Evolutionary conservation across 2,888 invertebrate species (phyloP).

Genomic region (Hirtodrosophila duncani): DNA sequence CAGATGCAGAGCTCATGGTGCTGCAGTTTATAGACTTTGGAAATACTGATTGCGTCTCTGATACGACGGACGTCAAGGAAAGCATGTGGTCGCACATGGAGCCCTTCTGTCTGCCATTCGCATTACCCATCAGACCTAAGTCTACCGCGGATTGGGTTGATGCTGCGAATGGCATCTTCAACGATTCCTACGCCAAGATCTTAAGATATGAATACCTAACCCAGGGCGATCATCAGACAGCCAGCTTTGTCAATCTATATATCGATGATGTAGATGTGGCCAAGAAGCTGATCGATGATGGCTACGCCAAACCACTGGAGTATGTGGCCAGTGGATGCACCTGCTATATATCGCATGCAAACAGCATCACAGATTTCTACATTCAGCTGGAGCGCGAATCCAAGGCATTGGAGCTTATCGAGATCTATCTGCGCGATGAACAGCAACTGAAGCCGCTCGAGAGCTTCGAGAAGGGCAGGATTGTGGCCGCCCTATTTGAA

Average conservation of each 20-base stretch:
- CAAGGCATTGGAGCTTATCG: conserved; percentile 81
- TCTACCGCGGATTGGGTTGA: conserved; percentile 84
- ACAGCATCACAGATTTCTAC: conserved; percentile 88
- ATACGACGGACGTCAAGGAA: conserved; percentile 81
- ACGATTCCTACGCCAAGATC: conserved; percentile 75
- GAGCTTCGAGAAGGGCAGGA: conserved; percentile 77
- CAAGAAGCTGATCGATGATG: conserved; percentile 81
- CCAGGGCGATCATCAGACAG: conserved; percentile 59
- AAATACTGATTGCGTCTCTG: conserved; percentile 86
- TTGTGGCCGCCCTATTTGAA: conserved; percentile 83
- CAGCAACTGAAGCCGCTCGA: conserved; percentile 80
- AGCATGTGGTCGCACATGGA: conserved; percentile 79
- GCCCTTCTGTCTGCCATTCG: conserved; percentile 82
- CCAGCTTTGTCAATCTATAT: conserved; percentile 82
- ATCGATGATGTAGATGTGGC: conserved; percentile 82
- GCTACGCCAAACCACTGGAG: conserved; percentile 81
- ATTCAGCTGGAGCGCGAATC: conserved; percentile 85
- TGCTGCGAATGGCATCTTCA: conserved; percentile 82
- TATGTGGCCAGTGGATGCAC: conserved; percentile 81
- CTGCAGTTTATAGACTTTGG: conserved; percentile 89
- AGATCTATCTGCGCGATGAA: conserved; percentile 80
- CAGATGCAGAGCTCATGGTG: conserved; percentile 88
- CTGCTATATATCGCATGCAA: conserved; percentile 86
- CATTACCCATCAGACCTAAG: conserved; percentile 83
- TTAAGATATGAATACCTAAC: conserved; percentile 77